Evolutionary conservation across 2,113 vertebrate genomes (phyloP).

Genomic region (Apeltes quadracus): DNA sequence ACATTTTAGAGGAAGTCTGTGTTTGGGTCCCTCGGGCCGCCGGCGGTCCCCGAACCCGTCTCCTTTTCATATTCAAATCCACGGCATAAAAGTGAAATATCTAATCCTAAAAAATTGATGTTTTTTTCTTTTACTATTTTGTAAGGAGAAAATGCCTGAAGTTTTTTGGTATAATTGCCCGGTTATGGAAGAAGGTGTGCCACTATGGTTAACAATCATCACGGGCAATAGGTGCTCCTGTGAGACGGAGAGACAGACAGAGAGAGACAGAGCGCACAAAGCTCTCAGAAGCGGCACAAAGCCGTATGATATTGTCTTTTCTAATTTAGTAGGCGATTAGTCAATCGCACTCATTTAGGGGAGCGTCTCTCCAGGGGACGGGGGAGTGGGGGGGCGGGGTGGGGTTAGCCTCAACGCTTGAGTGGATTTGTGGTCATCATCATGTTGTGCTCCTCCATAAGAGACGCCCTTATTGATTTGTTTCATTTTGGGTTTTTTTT

Average conservation of each 20-base stretch:
- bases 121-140: conserved; percentile 72
- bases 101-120: conserved; percentile 72
- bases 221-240: conserved; percentile 37
- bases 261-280: conserved; percentile 22
- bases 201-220: conserved; percentile 54
- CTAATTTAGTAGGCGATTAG: conserved; percentile 67
- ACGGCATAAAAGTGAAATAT: conserved; percentile 73
- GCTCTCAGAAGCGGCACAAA: conserved; percentile 40
- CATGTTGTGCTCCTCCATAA: conserved; percentile 61
- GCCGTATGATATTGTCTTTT: conserved; percentile 66
- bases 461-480: conserved; percentile 70
- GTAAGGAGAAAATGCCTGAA: conserved; percentile 61
- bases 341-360: conserved; percentile 65
- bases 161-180: conserved; percentile 62
- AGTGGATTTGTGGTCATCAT: conserved; percentile 71
- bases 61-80: conserved; percentile 80
- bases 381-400: background rate
- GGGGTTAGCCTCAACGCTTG: conserved; percentile 59
- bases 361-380: conserved; percentile 30
- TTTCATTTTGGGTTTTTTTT: conserved; percentile 56
- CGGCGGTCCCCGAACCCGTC: conserved; percentile 47
- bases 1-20: conserved; percentile 80
- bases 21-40: conserved; percentile 74
- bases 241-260: too few species aligned
- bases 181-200: conserved; percentile 56